These are phyloP conservation scores for Leptopilina myrica DNA, from an alignment of 2,888 invertebrate genomes.

Conservation along the genomic window DNA sequence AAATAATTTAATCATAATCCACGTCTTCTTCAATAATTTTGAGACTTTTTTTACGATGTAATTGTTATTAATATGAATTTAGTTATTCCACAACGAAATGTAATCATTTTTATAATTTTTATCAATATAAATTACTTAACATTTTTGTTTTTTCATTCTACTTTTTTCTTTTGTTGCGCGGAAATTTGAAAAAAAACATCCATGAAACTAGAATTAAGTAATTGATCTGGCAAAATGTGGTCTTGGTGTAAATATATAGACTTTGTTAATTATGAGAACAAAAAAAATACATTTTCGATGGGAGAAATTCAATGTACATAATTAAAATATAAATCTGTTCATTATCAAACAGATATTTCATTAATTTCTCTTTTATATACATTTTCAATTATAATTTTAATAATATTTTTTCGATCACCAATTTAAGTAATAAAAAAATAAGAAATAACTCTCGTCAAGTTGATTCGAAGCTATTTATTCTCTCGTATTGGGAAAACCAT, in stretches of 20 bases:
- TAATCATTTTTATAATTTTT: background rate
- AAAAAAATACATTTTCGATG: constrained; percentile 10
- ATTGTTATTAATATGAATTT: background rate
- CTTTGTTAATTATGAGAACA: background rate
- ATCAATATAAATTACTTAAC: background rate
- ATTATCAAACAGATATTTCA: background rate
- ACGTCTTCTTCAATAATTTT: constrained; percentile 9
- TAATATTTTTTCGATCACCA: background rate
- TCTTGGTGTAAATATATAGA: constrained; percentile 24
- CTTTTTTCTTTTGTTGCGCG: background rate
- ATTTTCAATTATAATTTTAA: constrained; percentile 15
- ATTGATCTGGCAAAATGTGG: constrained; percentile 22
- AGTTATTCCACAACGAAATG: too few relatives aligned
- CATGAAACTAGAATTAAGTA: constrained; percentile 35
- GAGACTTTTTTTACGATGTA: background rate
- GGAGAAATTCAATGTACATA: constrained; percentile 23
- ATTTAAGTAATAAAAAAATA: background rate
- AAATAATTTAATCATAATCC: constrained; percentile 21
- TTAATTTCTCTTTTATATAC: background rate
- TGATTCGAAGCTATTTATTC: constrained; percentile 24
- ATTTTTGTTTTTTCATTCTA: background rate
- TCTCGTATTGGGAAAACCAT: background rate
- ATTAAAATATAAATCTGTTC: background rate
- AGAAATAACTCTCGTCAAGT: background rate
- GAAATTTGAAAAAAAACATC: background rate